Percentiles rank a stretch among this genome's conserved stretches.
These are phyloP conservation scores for Eublepharis macularius DNA, from an alignment of 2,113 vertebrate genomes.

Conservation along the genomic window DNA sequence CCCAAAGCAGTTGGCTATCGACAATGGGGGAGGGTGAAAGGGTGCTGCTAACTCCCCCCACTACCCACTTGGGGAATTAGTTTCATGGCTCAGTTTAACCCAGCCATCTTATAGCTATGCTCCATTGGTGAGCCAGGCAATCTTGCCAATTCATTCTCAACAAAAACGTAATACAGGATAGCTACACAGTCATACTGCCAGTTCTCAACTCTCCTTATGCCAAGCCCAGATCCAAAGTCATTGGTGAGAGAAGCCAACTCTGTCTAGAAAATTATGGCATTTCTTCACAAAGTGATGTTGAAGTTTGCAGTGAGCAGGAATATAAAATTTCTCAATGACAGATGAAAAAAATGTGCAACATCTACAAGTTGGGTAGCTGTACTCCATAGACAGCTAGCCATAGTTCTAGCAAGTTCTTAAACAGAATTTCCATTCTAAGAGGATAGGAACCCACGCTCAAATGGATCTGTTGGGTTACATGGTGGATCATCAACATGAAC, in stretches of 20 bases:
- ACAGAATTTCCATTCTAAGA: not conserved
- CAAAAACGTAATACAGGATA: not conserved
- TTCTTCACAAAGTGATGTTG: not conserved
- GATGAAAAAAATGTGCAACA: too few relatives aligned
- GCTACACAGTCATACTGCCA: not conserved
- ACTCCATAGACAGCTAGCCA: too few relatives aligned
- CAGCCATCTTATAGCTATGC: not conserved
- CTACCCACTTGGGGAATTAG: not conserved
- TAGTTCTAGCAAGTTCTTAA: not conserved
- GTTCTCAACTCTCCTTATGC: not conserved
- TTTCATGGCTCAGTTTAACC: constrained; percentile 6
- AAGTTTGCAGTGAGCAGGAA: not conserved
- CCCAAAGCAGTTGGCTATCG: not conserved
- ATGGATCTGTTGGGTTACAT: not conserved
- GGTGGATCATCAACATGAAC: too few relatives aligned
- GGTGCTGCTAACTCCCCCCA: not conserved
- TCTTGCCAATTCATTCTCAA: not conserved
- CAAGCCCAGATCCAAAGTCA: constrained; percentile 9
- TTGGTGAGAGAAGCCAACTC: not conserved
- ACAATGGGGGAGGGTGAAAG: not conserved
- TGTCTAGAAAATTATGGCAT: not conserved
- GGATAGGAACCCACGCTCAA: not conserved
- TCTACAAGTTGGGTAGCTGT: too few relatives aligned
- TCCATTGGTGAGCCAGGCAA: not conserved
- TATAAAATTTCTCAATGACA: not conserved